phyloP scores from a whole-genome alignment of 2,797 vertebrate genomes.

The Mormyrops attenuatus region DNA sequence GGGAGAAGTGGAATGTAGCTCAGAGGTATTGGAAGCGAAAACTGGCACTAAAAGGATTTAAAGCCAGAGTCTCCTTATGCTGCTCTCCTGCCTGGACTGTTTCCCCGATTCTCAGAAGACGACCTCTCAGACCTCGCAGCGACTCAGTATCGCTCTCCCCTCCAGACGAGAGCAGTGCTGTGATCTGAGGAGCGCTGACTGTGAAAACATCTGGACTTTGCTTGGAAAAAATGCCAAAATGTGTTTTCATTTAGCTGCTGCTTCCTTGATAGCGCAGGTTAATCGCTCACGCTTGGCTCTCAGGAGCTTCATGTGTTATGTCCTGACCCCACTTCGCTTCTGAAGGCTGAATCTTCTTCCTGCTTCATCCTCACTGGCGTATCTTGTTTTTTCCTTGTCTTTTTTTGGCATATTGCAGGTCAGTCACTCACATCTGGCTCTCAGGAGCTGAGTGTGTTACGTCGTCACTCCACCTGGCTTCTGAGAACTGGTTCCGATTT shows the following conservation, averaged over 20 bases:
- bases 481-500: not conserved
- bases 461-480: not conserved
- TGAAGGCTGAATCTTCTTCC: not conserved
- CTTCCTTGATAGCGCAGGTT: slow-evolving; percentile 10
- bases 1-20: not conserved
- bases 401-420: not conserved
- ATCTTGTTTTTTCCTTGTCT: not conserved
- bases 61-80: not conserved
- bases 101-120: not conserved
- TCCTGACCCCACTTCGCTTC: not conserved
- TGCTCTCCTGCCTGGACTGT: not conserved
- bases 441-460: not conserved
- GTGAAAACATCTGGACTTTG: slow-evolving; percentile 14
- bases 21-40: not conserved
- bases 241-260: not conserved
- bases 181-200: not conserved
- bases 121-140: not conserved
- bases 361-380: not conserved
- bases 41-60: not conserved
- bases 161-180: not conserved
- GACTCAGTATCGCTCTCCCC: not conserved
- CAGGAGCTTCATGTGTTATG: not conserved
- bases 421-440: slow-evolving; percentile 8
- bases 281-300: slow-evolving; percentile 7
- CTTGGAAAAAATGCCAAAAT: not conserved